These are phyloP conservation scores for Yponomeuta evonymella DNA, from an alignment of 2,888 invertebrate species.

Conservation along the genomic window DNA sequence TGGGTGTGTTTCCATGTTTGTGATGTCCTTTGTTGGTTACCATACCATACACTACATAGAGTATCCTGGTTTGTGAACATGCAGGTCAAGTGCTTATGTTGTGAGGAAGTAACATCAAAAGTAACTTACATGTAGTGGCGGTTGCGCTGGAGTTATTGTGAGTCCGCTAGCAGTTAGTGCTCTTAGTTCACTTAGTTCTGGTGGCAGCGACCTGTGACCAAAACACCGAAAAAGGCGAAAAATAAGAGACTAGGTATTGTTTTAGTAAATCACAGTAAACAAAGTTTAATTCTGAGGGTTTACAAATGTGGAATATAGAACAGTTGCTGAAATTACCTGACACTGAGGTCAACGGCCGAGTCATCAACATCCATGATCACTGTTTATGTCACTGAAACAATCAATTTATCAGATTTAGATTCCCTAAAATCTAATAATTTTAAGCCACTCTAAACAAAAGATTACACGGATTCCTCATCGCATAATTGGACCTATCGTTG, in stretches of 20 bases:
- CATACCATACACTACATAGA: no score
- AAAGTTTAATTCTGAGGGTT: neutral
- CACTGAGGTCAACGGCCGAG: constrained; percentile 91
- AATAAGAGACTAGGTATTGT: no score
- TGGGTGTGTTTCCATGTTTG: no score
- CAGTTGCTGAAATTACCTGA: constrained; percentile 75
- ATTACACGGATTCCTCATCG: constrained; percentile 4
- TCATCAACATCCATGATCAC: constrained; percentile 91
- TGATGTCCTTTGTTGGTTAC: no score
- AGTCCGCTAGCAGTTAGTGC: constrained; percentile 78
- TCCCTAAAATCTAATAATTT: neutral
- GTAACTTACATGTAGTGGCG: constrained; percentile 68
- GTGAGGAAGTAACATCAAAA: no score
- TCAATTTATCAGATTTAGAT: neutral
- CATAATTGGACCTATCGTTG: neutral
- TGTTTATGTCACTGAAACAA: constrained; percentile 14
- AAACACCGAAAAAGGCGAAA: no score
- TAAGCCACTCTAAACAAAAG: neutral
- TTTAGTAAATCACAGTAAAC: no score
- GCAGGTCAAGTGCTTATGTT: neutral
- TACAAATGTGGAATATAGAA: neutral
- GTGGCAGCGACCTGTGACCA: constrained; percentile 59
- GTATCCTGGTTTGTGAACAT: no score
- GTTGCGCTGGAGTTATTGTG: constrained; percentile 79
- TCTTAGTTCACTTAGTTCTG: constrained; percentile 74